Base-by-base conservation (phyloP, 1,140 invertebrate species). In the Xylocopa sonorina region DNA sequence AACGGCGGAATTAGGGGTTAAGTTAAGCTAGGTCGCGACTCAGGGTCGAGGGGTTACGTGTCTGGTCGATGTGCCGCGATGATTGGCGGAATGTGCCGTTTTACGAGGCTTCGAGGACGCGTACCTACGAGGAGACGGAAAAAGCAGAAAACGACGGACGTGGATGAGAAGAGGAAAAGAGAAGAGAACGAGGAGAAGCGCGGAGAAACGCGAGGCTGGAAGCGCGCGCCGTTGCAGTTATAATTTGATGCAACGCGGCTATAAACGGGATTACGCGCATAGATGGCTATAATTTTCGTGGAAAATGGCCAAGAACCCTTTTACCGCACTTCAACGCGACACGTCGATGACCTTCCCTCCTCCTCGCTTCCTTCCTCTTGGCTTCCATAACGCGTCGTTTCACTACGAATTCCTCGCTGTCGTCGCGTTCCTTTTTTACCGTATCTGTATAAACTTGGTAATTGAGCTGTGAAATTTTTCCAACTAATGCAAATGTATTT, bases 31-130 rank as follows among this genome's bases (percentile, higher is more conserved):
- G 82, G 81, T 72, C 77, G 69, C 53, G 58, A 55, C 34, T 34
- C 46, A 24, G 58, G 81, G 58, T 84, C 82, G 21, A 38, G 27
- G 46, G 81, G 66, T 83, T 71, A 83, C 66, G 24, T 60, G 68
- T 74, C 81, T 83, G 85, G 75, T 57, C 77, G 51, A 62, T 50
- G 76, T 67, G 62, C 81, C 55, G 64, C 53, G 84, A 88, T 88
- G 86, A 88, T 88, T 85, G 87, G 85, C 83, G 85, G 87, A 88
- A 88, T 88, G 78, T 72, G 78, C 86, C 72, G 82, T 83, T 88
- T 88, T 88, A 88, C 87, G 87, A 88, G 73, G 83, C 83, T 62
- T 84, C 78, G 83, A 71, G 82, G 67, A 84, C 81, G 77, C 71
- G 69, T 72, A 78, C 12, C 55, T 72, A 78, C 67, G 55, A 71